phyloP scores from a whole-genome alignment of 2,113 vertebrate genomes.

The Cromileptes altivelis region DNA sequence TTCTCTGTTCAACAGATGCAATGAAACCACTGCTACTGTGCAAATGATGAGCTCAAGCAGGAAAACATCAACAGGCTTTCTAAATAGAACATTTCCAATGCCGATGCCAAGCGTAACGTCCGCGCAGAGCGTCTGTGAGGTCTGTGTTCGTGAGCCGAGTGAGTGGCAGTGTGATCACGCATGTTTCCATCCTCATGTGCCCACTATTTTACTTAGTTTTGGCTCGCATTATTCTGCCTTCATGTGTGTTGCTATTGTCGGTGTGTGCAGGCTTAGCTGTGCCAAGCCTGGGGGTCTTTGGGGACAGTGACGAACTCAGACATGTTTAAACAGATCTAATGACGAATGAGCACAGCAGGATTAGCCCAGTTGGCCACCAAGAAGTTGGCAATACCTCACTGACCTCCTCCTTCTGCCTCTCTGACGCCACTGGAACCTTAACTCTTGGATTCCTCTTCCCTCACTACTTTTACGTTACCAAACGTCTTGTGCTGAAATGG shows the following conservation, averaged over 20 bases:
- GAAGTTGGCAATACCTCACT: slow-evolving; percentile 33
- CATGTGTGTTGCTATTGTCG: slow-evolving; percentile 16
- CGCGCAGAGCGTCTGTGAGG: neutral
- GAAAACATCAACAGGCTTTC: slow-evolving; percentile 25
- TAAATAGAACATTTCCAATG: slow-evolving; percentile 42
- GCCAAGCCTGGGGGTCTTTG: slow-evolving; percentile 57
- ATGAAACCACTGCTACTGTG: slow-evolving; percentile 3
- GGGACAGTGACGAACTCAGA: slow-evolving; percentile 61
- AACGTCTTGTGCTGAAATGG: neutral
- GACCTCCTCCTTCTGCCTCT: slow-evolving; percentile 1
- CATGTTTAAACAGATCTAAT: slow-evolving; percentile 74
- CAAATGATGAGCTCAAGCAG: slow-evolving; percentile 48
- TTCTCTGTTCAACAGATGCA: slow-evolving; percentile 1
- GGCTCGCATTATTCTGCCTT: neutral
- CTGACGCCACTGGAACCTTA: slow-evolving; percentile 7
- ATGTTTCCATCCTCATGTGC: neutral
- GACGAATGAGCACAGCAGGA: slow-evolving; percentile 60
- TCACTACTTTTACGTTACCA: neutral
- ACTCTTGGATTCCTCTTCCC: neutral
- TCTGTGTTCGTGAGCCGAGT: neutral
- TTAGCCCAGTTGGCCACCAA: slow-evolving; percentile 79
- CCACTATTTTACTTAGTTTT: neutral
- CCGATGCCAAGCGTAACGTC: slow-evolving; percentile 18
- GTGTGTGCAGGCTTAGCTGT: slow-evolving; percentile 19
- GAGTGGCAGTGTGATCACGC: neutral